These are phyloP conservation scores for Tenthredo scrophulariae DNA, from an alignment of 2,888 invertebrate species.

Conservation along the genomic window DNA sequence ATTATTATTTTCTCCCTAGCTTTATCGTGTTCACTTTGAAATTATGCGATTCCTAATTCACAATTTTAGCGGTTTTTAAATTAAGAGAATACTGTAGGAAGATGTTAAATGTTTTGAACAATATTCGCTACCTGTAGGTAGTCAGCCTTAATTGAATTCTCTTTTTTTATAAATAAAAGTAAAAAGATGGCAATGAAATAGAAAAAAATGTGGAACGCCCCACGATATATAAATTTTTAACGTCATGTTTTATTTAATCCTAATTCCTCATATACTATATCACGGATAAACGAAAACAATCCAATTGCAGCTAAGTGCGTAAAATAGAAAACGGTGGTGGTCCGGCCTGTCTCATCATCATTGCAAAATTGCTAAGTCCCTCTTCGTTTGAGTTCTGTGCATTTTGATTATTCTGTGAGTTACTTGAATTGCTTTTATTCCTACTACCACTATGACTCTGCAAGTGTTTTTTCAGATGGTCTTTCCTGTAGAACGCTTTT, in stretches of 20 bases:
- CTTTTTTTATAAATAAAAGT: not conserved
- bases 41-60: not conserved
- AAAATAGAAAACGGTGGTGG: conserved; percentile 75
- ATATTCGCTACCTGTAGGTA: not conserved
- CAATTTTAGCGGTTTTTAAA: not conserved
- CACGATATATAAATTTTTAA: conserved; percentile 53
- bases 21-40: conserved; percentile 1
- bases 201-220: not conserved
- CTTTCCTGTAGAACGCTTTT: conserved; percentile 89
- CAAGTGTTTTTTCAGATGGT: conserved; percentile 90
- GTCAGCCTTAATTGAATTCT: not conserved
- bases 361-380: conserved; percentile 70
- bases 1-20: not conserved
- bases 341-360: conserved; percentile 75
- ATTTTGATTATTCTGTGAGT: conserved; percentile 76
- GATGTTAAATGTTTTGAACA: conserved; percentile 11
- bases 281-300: conserved; percentile 29
- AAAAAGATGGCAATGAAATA: not conserved
- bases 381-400: conserved; percentile 71
- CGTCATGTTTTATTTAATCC: conserved; percentile 54
- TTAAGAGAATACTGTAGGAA: not conserved
- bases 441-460: conserved; percentile 87
- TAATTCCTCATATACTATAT: conserved; percentile 53
- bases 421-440: conserved; percentile 80
- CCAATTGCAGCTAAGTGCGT: conserved; percentile 67